These are phyloP conservation scores for Ichneumoninae sp. DNA, from an alignment of 2,888 invertebrate genomes.

Conservation along the genomic window DNA sequence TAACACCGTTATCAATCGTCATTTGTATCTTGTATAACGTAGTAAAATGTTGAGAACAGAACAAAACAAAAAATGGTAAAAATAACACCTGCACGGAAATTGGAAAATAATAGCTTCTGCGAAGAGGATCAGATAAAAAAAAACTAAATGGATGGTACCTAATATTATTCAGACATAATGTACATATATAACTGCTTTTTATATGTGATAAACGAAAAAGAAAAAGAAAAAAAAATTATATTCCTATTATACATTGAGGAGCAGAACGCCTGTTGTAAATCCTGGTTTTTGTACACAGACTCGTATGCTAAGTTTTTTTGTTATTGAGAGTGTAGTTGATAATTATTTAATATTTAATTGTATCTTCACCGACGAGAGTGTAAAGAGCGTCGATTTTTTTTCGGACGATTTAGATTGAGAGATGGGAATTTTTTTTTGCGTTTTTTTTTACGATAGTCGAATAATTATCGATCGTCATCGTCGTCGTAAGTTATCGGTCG, in stretches of 20 bases:
- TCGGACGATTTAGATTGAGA: slow-evolving; percentile 10
- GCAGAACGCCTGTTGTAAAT: slow-evolving; percentile 82
- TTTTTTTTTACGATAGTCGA: neutral
- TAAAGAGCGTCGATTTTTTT: slow-evolving; percentile 63
- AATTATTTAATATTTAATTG: slow-evolving; percentile 83
- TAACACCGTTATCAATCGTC: slow-evolving; percentile 74
- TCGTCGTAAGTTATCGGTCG: slow-evolving; percentile 65
- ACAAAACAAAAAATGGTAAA: slow-evolving; percentile 25
- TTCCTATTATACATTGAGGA: slow-evolving; percentile 81
- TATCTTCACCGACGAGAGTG: slow-evolving; percentile 72
- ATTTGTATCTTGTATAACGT: slow-evolving; percentile 75
- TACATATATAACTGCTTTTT: slow-evolving; percentile 84
- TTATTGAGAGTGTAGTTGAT: slow-evolving; percentile 78
- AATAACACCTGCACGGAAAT: slow-evolving; percentile 49
- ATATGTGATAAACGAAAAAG: slow-evolving; percentile 78
- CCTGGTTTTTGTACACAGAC: slow-evolving; percentile 83
- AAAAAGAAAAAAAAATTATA: slow-evolving; percentile 76
- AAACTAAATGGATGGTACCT: slow-evolving; percentile 76
- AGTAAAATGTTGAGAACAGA: slow-evolving; percentile 65
- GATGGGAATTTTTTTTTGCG: neutral
- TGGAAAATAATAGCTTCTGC: slow-evolving; percentile 44
- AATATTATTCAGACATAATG: slow-evolving; percentile 80
- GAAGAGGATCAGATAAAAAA: slow-evolving; percentile 48
- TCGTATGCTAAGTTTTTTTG: slow-evolving; percentile 80
- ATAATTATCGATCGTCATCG: slow-evolving; percentile 40